Conservation (phyloP, 2,797 vertebrate species). For the Fistularia commersonii region DNA sequence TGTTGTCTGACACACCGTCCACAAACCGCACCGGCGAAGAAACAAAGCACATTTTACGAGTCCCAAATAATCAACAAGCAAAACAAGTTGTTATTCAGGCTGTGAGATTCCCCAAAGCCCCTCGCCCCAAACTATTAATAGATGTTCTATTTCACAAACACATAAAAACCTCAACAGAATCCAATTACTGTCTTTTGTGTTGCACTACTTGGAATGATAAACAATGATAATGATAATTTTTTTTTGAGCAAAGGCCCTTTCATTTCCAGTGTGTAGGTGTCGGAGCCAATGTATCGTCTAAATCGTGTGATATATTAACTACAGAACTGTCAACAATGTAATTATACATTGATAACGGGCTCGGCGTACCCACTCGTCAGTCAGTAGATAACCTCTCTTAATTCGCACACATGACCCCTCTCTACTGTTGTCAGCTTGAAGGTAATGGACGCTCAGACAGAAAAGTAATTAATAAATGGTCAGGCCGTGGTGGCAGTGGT, state of each 20-base stretch:
- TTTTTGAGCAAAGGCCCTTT: too few relatives aligned
- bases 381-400: too few relatives aligned
- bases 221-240: background rate
- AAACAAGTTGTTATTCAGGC: slow-evolving; percentile 70
- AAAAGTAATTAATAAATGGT: slow-evolving; percentile 28
- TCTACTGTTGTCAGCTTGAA: too few relatives aligned
- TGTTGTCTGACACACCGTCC: slow-evolving; percentile 8
- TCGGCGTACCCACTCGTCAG: too few relatives aligned
- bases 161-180: slow-evolving; percentile 11
- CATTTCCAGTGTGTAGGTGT: too few relatives aligned
- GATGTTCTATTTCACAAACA: slow-evolving; percentile 40
- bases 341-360: too few relatives aligned
- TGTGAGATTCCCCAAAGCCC: slow-evolving; percentile 59
- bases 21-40: slow-evolving; percentile 33
- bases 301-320: too few relatives aligned
- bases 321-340: too few relatives aligned
- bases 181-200: slow-evolving; percentile 37
- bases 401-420: too few relatives aligned
- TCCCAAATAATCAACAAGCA: slow-evolving; percentile 49
- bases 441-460: too few relatives aligned
- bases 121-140: slow-evolving; percentile 70
- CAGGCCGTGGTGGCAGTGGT: slow-evolving; percentile 3
- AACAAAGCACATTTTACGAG: slow-evolving; percentile 51
- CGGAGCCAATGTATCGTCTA: too few relatives aligned
- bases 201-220: slow-evolving; percentile 3